Base-by-base conservation (phyloP, 2,113 vertebrate species). In the Collichthys lucidus region DNA sequence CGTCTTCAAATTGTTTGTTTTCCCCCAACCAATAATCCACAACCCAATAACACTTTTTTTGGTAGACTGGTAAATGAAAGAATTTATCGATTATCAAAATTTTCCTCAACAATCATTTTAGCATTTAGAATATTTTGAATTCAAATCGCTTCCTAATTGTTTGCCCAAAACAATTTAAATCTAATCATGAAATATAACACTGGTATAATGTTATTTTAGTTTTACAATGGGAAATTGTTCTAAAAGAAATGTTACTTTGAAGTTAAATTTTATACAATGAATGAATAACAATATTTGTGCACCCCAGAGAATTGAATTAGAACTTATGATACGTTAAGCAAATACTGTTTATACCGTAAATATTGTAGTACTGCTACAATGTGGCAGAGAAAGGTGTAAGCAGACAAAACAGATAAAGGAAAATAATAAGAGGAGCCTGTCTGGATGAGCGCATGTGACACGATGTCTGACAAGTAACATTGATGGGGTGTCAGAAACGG, bases 391-490 rank as follows among this genome's bases (percentile, higher is more conserved):
- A 35, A 20, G 17, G 15, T 67, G 72, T 53, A 77, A 64, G 50
- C 63, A 83, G 65, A 88, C 73, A 79, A 76, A 81, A 87, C 74
- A 78, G 24, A 83, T 20, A 84, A 79, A 59, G 65, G 73, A 81
- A 62, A 79, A 79, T 62, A 83, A 85, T 46, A 74, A 80, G 65
- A 79, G 24, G 14, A 77, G 86, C 84, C 77, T 79, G 64, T 85
- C 88, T 85, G 84, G 88, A 91, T 91, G 93, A 92, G 73, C 62
- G 62, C 80, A 93, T 91, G 90, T 89, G 74, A 93, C 91, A 91
- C 83, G 86, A 92, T 89, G 91, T 91, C 88, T 86, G 89, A 93
- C 90, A 87, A 82, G 86, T 88, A 88, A 94, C 91, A 92, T 80
- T 81, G 74, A 95, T 91, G 90, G 86, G 82, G 83, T 86, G 88